These are phyloP conservation scores for Yponomeuta cagnagella DNA, from an alignment of 2,888 invertebrate genomes.

Conservation along the genomic window DNA sequence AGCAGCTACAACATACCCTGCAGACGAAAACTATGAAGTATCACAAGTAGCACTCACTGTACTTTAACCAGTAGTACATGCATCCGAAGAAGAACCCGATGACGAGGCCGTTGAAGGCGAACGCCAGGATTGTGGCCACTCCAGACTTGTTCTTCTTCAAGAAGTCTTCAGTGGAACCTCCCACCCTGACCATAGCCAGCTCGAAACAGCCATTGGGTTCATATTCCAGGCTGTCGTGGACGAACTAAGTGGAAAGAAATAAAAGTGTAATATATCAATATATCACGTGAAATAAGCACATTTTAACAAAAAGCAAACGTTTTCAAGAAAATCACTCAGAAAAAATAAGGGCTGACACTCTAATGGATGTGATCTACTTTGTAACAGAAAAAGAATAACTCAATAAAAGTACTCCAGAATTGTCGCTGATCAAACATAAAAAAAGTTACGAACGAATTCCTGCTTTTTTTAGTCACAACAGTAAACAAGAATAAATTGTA, in stretches of 20 bases:
- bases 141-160: constrained; percentile 41
- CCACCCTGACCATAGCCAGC: constrained; percentile 37
- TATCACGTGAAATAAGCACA: too few species aligned
- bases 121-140: constrained; percentile 37
- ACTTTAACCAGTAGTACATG: constrained; percentile 49
- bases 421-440: too few species aligned
- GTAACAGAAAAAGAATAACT: too few species aligned
- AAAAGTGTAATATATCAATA: background rate
- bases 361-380: too few species aligned
- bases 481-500: too few species aligned
- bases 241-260: background rate
- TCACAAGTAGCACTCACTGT: constrained; percentile 38
- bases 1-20: too few species aligned
- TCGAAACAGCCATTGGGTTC: constrained; percentile 55
- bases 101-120: constrained; percentile 47
- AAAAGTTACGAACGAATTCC: too few species aligned
- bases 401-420: too few species aligned
- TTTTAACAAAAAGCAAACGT: too few species aligned
- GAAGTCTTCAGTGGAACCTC: constrained; percentile 47
- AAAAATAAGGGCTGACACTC: too few species aligned
- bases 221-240: constrained; percentile 44
- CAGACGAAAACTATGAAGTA: background rate
- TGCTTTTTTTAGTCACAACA: too few species aligned
- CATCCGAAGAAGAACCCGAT: constrained; percentile 57
- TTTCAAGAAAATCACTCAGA: too few species aligned